A percentile compares a stretch with the other conserved stretches of the same genome.
Evolutionary conservation across 1,140 invertebrate genomes (phyloP).

Genomic region (Helicoverpa zea): DNA sequence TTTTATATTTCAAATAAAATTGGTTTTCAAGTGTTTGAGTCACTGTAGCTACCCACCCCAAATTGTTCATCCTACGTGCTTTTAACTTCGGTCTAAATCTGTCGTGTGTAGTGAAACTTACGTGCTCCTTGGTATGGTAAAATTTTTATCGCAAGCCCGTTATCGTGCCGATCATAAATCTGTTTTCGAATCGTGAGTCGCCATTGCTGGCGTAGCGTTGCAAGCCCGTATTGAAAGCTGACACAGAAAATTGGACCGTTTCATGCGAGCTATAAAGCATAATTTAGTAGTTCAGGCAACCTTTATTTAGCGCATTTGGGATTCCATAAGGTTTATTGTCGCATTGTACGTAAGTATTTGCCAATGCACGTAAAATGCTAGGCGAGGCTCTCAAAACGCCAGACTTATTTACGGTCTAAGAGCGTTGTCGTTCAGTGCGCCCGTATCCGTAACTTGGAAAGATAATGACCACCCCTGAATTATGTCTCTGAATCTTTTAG

Average conservation of each 20-base stretch:
- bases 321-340: constrained; percentile 76
- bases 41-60: background rate
- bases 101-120: constrained; percentile 53
- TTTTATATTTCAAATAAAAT: no score
- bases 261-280: constrained; percentile 68
- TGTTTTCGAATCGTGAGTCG: constrained; percentile 86
- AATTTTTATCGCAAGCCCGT: constrained; percentile 85
- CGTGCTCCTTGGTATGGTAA: constrained; percentile 77
- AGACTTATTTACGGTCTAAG: constrained; percentile 81
- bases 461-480: constrained; percentile 60
- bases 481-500: constrained; percentile 53
- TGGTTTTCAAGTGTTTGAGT: background rate
- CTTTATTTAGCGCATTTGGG: constrained; percentile 75
- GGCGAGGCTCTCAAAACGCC: constrained; percentile 82
- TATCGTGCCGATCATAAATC: constrained; percentile 86
- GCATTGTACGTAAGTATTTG: constrained; percentile 85
- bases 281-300: constrained; percentile 70
- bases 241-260: constrained; percentile 68
- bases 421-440: constrained; percentile 57
- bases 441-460: constrained; percentile 51
- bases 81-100: constrained; percentile 41
- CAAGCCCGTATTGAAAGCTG: constrained; percentile 65
- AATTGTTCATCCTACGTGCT: constrained; percentile 15
- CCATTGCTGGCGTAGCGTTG: constrained; percentile 71
- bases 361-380: constrained; percentile 85